Evolutionary conservation across 2,888 invertebrate genomes (phyloP), one percentile per base, ranked within the genome.

Genomic region (Geotrupes spiniger): DNA sequence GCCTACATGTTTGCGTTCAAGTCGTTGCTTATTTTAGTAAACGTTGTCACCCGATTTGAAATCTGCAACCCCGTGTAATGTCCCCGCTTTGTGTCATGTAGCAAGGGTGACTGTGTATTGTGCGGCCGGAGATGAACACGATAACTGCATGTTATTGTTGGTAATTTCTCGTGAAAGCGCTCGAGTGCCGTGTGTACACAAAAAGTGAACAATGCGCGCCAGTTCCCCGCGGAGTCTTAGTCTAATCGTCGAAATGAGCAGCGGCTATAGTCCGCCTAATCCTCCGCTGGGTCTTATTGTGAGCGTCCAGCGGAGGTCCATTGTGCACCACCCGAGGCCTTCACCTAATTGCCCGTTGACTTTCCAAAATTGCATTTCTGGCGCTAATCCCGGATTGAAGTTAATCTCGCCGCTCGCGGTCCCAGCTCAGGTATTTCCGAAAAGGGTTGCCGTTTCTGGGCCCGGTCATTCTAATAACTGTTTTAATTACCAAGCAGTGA

Each of bases 101-200:
- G 37, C 27, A 26, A 39, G 36, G 46, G 46, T 40, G 37, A 37
- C 31, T 29, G 46, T 26, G 46, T 36, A 46, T 46, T 46, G 40
- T 46, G 40, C 40, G 31, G 46, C 40, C 39, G 46, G 40, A 46
- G 46, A 46, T 46, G 46, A 46, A 46, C 46, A 46, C 46, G 46
- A 46, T 46, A 46, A 46, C 46, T 46, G 46, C 46, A 46, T 46
- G 46, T 46, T 57, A 57, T 57, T 57, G 59, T 58, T 53, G 51
- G 57, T 56, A 57, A 56, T 56, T 57, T 57, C 57, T 54, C 47
- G 52, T 59, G 55, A 25, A 40, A 40, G 40, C 14, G 25, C 10
- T 25, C 26, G 40, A 27, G 14, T 40, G 26, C 14, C 27, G 40
- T 25, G 28, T 14, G 12, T 25, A 27, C 9, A 26, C 26, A 27